Conservation (phyloP, 35 echinoderm and acorn worm genomes). For the Heliocidaris tuberculata region DNA sequence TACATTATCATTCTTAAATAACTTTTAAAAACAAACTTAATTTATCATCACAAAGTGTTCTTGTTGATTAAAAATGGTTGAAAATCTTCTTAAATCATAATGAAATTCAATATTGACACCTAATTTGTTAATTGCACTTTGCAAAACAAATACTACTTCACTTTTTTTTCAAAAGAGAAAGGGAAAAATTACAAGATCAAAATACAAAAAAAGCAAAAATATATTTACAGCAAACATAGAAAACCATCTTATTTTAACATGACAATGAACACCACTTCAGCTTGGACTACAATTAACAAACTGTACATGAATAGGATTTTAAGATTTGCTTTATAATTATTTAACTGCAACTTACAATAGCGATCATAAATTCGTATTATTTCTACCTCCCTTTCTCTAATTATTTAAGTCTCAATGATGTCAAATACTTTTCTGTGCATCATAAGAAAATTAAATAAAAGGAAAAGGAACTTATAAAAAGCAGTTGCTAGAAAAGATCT, state of each 20-base stretch:
- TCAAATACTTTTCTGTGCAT: not conserved
- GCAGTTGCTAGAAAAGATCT: not conserved
- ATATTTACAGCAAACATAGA: not conserved
- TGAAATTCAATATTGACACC: not conserved
- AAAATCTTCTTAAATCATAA: too few species aligned
- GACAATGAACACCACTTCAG: conserved; percentile 16
- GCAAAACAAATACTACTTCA: not conserved
- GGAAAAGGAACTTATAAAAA: not conserved
- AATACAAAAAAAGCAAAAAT: not conserved
- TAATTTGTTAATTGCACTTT: not conserved
- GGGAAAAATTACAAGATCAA: not conserved
- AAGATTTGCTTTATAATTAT: too few species aligned
- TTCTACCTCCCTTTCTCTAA: not conserved
- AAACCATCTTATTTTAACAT: not conserved
- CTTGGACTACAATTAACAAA: conserved; percentile 8
- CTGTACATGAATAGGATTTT: too few species aligned
- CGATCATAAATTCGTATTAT: too few species aligned
- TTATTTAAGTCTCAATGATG: conserved; percentile 23
- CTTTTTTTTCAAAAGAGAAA: not conserved
- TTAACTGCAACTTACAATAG: too few species aligned
- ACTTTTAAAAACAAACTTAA: not conserved
- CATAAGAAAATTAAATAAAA: not conserved
- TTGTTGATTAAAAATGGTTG: too few species aligned
- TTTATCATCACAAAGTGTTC: not conserved
- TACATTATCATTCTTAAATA: too few species aligned